Evolutionary conservation across 2,888 invertebrate species (phyloP).

Genomic region (Polymixis flavicincta): DNA sequence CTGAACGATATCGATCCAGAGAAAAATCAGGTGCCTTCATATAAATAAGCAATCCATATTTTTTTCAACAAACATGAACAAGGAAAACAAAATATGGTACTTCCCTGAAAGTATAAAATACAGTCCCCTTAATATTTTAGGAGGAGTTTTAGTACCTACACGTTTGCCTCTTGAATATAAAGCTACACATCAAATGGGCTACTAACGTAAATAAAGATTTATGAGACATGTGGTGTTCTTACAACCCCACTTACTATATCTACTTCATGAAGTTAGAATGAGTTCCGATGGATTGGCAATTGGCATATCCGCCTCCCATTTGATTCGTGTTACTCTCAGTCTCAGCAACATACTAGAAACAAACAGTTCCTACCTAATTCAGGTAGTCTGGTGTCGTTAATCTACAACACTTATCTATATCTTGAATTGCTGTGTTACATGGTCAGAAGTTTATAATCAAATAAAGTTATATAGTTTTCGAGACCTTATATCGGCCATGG

Average conservation of each 20-base stretch:
- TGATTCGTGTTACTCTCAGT: neutral
- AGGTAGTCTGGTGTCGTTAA: neutral
- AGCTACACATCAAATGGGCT: conserved; percentile 37
- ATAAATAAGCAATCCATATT: conserved; percentile 12
- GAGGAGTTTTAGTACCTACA: conserved; percentile 43
- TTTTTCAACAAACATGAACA: conserved; percentile 4
- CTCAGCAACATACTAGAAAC: neutral
- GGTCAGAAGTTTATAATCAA: neutral
- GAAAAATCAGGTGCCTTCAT: conserved; percentile 2
- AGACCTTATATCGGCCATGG: no score
- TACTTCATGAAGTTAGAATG: conserved; percentile 19
- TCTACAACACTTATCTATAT: neutral
- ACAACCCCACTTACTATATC: neutral
- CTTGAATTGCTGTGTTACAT: neutral
- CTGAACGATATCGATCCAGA: neutral
- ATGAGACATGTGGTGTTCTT: conserved; percentile 27
- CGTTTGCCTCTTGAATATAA: conserved; percentile 47
- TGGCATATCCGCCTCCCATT: neutral
- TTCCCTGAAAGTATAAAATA: conserved; percentile 50
- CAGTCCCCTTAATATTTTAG: conserved; percentile 46
- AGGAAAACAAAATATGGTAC: conserved; percentile 9
- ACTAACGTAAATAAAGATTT: conserved; percentile 49
- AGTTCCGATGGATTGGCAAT: conserved; percentile 15
- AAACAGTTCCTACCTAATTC: neutral
- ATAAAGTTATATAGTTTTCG: neutral